Base-by-base conservation (phyloP, 2,113 vertebrate species). In the Tetraodon nigroviridis region DNA sequence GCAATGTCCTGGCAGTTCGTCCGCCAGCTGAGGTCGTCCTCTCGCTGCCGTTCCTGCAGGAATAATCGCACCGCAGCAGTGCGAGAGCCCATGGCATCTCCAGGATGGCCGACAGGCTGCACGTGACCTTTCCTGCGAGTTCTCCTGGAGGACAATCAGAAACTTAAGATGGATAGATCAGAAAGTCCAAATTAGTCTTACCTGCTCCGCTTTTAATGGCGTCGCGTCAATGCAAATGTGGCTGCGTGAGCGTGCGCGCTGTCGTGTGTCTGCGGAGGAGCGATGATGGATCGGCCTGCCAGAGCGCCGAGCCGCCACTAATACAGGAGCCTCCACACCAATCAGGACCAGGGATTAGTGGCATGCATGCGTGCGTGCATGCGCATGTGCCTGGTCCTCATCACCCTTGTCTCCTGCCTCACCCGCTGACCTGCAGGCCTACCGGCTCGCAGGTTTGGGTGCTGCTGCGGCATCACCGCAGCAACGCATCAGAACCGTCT, bases 251-350 rank as follows among this genome's bases (percentile, higher is more conserved):
- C 71, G 67, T 75, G 78, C 65, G 73, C 71, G 42, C 53, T 5
- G 77, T 67, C 78, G 76, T 84, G 76, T 71, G 66, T 75, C 66
- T 67, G 63, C 27, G 18, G 69, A 44, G 75, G 71, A 42, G 71
- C 18, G 65, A 81, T 86, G 84, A 86, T 88, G 84, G 84, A 88
- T 86, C 50, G 82, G 68, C 60, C 79, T 88, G 86, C 80, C 84
- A 85, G 54, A 27, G 60, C 64, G 49, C 73, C 62, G 75, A 73
- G 66, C 79, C 71, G 73, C 73, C 82, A 51, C 79, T 84, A 75
- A 86, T 81, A 76, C 79, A 45, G 62, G 67, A 49, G 79, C 62
- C 75, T 67, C 68, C 55, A n/a, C 44, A 37, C 32, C 7, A 8
- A 37, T 37, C 32, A 37, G 32, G 8, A 72, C 67, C 22, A 66